phyloP scores from a whole-genome alignment of 2,113 vertebrate species.

The Elephantulus edwardii region DNA sequence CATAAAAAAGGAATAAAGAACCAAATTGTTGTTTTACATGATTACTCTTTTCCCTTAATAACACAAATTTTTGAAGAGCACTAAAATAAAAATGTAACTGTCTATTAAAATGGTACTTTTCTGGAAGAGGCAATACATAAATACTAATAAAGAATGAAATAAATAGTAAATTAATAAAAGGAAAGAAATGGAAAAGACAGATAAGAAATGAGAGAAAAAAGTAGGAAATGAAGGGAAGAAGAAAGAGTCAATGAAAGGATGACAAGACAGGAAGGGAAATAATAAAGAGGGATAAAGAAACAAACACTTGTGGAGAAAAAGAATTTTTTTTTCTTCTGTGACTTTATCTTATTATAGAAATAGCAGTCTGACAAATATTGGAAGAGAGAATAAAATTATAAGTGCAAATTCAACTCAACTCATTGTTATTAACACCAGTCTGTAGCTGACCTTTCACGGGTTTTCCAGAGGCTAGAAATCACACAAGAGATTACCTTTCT shows the following conservation, averaged over 20 bases:
- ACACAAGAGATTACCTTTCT: too few species aligned
- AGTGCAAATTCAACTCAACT: too few species aligned
- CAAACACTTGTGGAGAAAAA: not conserved
- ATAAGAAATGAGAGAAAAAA: fast-evolving
- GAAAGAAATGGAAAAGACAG: not conserved
- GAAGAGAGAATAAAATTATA: not conserved
- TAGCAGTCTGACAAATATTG: not conserved
- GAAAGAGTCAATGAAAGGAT: not conserved
- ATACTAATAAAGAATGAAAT: not conserved
- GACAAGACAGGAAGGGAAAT: not conserved
- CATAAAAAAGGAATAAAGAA: not conserved
- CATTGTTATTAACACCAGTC: too few species aligned
- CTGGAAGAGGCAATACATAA: not conserved
- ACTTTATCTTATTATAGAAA: not conserved
- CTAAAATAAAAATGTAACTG: not conserved
- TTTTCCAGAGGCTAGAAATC: too few species aligned
- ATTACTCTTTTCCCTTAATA: not conserved
- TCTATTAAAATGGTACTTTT: not conserved
- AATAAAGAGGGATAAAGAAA: not conserved
- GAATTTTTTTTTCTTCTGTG: not conserved
- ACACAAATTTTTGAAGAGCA: not conserved
- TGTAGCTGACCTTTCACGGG: too few species aligned
- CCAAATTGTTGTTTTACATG: not conserved
- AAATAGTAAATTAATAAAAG: not conserved
- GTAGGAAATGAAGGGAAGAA: too few species aligned